These are phyloP conservation scores for Epicampocera succincta DNA, from an alignment of 2,888 invertebrate genomes.

Conservation along the genomic window DNA sequence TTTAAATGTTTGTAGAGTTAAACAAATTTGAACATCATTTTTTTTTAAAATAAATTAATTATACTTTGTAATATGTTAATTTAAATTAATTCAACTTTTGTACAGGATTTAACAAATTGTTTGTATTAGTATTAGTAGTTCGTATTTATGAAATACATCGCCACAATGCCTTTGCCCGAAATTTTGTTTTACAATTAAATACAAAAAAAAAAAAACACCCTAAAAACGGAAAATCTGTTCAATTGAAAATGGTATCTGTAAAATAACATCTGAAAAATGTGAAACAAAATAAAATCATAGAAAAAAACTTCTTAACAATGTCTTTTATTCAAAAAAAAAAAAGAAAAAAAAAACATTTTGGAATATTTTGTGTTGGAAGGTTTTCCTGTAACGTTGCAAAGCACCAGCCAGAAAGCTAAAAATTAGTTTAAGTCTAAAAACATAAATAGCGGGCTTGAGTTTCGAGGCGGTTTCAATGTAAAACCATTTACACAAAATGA, in stretches of 20 bases:
- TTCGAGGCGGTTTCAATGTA: no score
- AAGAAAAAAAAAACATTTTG: constrained; percentile 6
- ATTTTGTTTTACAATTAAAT: constrained; percentile 62
- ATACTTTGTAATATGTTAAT: constrained; percentile 46
- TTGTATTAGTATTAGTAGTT: constrained; percentile 53
- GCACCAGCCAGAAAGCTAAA: no score
- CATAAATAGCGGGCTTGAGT: no score
- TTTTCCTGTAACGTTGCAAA: no score
- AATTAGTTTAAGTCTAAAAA: no score
- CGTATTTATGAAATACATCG: constrained; percentile 67
- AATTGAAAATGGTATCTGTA: constrained; percentile 65
- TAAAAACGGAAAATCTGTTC: constrained; percentile 6
- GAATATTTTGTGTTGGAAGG: no score
- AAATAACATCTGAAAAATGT: constrained; percentile 59
- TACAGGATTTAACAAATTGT: constrained; percentile 29
- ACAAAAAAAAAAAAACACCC: constrained; percentile 35
- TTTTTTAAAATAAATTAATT: constrained; percentile 30
- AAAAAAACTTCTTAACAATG: no score
- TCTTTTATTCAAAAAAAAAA: constrained; percentile 11
- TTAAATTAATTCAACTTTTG: constrained; percentile 40
- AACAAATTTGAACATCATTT: constrained; percentile 16
- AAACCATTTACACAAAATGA: no score
- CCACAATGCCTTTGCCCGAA: constrained; percentile 41
- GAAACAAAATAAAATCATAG: constrained; percentile 62
- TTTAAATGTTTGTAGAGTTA: constrained; percentile 30